phyloP scores from a whole-genome alignment of 2,113 vertebrate species.

The Sitta europaea region DNA sequence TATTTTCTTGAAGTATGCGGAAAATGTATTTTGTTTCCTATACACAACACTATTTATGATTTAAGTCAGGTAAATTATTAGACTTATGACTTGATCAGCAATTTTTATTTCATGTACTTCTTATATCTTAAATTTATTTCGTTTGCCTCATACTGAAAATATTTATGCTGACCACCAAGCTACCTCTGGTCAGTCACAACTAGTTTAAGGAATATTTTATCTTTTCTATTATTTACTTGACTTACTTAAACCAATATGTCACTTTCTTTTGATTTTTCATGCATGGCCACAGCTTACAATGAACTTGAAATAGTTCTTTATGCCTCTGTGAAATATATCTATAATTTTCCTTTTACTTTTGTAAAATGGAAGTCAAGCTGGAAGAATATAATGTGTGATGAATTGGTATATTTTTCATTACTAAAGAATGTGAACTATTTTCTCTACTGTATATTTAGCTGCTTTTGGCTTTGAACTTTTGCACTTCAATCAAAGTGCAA shows the following conservation, averaged over 20 bases:
- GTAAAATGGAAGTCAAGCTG: slow-evolving; percentile 47
- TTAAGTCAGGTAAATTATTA: not conserved
- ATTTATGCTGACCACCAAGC: not conserved
- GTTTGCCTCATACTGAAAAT: not conserved
- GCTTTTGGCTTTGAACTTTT: slow-evolving; percentile 63
- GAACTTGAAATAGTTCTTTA: slow-evolving; percentile 19
- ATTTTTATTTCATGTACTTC: not conserved
- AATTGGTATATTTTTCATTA: slow-evolving; percentile 66
- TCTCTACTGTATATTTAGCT: slow-evolving; percentile 50
- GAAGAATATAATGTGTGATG: slow-evolving; percentile 50
- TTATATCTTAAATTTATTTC: not conserved
- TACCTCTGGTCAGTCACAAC: not conserved
- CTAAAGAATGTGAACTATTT: slow-evolving; percentile 40
- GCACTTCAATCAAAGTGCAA: slow-evolving; percentile 63
- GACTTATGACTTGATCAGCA: not conserved
- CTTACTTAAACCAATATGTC: not conserved
- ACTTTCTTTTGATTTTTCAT: not conserved
- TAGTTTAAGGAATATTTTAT: not conserved
- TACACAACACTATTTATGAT: not conserved
- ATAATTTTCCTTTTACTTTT: slow-evolving; percentile 43
- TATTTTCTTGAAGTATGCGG: not conserved
- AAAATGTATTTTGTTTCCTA: not conserved
- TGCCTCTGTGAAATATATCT: slow-evolving; percentile 16
- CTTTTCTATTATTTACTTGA: not conserved
- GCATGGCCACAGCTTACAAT: not conserved